phyloP scores from a whole-genome alignment of 2,888 invertebrate genomes.

The Erpobdella octoculata region DNA sequence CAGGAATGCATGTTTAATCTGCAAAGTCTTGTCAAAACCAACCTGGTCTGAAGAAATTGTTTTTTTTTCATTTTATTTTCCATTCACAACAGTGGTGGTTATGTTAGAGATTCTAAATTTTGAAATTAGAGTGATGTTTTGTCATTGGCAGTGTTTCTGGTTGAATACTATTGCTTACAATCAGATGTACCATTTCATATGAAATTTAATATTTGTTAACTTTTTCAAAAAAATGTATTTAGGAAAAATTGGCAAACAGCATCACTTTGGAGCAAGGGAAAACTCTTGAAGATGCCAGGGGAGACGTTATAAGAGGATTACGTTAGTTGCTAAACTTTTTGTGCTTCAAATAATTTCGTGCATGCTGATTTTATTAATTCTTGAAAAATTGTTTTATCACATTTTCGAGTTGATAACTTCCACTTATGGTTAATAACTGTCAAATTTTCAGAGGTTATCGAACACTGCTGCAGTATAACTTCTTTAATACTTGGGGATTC shows the following conservation, averaged over 20 bases:
- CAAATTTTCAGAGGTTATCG: constrained; percentile 76
- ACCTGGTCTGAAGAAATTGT: constrained; percentile 59
- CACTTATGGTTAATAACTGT: no score
- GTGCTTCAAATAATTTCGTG: no score
- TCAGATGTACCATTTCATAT: neutral
- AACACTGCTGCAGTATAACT: constrained; percentile 89
- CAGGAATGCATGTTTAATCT: constrained; percentile 84
- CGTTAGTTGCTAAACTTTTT: constrained; percentile 62
- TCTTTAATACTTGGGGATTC: constrained; percentile 86
- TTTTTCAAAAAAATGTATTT: constrained; percentile 18
- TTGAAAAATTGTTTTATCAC: no score
- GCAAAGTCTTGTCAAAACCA: constrained; percentile 75
- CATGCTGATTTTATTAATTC: no score
- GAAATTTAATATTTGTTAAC: neutral
- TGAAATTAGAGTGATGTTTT: no score
- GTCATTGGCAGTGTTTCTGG: neutral
- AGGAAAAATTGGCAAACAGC: constrained; percentile 76
- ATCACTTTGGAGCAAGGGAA: constrained; percentile 95
- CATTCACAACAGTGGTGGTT: neutral
- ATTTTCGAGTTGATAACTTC: no score
- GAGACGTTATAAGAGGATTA: constrained; percentile 90
- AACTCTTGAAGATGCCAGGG: constrained; percentile 90
- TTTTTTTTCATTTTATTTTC: neutral
- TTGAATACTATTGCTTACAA: neutral
- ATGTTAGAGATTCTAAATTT: neutral